Evolutionary conservation across 2,888 invertebrate species (phyloP), one percentile per base, ranked within the genome.

Genomic region (Lingula anatina): DNA sequence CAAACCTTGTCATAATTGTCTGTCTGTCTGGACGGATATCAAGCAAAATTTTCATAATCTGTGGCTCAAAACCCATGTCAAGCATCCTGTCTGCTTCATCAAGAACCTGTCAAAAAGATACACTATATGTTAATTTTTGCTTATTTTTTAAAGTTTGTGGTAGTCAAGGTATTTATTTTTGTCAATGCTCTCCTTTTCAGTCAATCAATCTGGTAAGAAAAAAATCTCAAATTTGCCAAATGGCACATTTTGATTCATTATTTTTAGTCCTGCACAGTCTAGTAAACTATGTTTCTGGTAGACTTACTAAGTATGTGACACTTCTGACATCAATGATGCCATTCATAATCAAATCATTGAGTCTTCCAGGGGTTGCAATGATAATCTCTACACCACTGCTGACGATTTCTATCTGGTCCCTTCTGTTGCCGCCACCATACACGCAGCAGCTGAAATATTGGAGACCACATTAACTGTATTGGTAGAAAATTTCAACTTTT

Each of bases 301-400:
- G 60, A 72, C 64, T 65, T 67, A 80, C 89, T 60, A 93, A 83
- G 74, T 90, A 94, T 0, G 92, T 90, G 37, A 95, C 86, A 45
- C 85, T 83, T 9, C 83, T 83, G 1, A 92, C 82, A 65, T 87
- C 83, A n/a, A 94, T 79, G 31, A 77, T 64, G 44, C 78, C 83
- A 9, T 62, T 65, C 72, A 83, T 79, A 0, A 90, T 84, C n/a
- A 96, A 81, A 79, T 96, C 95, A 75, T 92, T 92, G 0, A 96
- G 81, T 47, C 95, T 82, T 2, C 95, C 95, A 0, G 95, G 95
- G 1, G 95, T 96, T 4, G 94, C 95, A 60, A 96, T 93, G 0
- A 95, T 86, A 54, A 96, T 93, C 74, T 95, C 90, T 0, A 91
- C 90, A n/a, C 92, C 94, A 57, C 82, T 81, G 1, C 83, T 79